Conservation (phyloP, 2,888 invertebrate genomes). For the Diplolepis rosae region DNA sequence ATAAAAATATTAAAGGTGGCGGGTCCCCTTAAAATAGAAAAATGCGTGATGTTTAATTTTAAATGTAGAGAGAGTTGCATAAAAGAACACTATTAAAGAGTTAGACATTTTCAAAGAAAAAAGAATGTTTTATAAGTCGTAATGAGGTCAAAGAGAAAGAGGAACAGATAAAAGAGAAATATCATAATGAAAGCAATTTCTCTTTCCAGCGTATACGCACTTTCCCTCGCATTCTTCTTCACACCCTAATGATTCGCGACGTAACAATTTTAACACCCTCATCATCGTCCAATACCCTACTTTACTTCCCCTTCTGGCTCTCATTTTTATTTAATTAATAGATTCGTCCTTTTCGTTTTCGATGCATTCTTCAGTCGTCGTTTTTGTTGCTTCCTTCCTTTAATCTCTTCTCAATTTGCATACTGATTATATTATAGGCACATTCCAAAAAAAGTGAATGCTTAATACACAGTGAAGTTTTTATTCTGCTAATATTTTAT, state of each 20-base stretch:
- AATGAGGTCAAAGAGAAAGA: background rate
- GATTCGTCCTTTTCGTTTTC: background rate
- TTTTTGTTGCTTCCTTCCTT: background rate
- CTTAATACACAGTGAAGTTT: background rate
- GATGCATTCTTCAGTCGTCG: background rate
- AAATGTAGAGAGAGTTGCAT: no score
- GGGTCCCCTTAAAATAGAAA: no score
- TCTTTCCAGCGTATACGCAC: background rate
- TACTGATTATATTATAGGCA: background rate
- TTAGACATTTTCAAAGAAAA: no score
- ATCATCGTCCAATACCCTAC: background rate
- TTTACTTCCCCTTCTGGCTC: background rate
- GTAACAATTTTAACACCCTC: background rate
- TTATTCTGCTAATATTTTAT: background rate
- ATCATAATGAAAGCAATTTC: background rate
- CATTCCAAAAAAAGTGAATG: background rate
- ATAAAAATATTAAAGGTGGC: no score
- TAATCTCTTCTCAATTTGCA: background rate
- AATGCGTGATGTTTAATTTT: no score
- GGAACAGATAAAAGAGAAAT: background rate
- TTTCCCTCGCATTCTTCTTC: background rate
- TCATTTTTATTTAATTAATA: conserved; percentile 1
- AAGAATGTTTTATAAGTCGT: background rate
- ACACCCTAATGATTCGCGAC: no score
- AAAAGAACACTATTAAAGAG: no score